Evolutionary conservation across 2,797 vertebrate genomes (phyloP), one percentile per base, ranked within the genome.

Genomic region (Epinephelus awoara): DNA sequence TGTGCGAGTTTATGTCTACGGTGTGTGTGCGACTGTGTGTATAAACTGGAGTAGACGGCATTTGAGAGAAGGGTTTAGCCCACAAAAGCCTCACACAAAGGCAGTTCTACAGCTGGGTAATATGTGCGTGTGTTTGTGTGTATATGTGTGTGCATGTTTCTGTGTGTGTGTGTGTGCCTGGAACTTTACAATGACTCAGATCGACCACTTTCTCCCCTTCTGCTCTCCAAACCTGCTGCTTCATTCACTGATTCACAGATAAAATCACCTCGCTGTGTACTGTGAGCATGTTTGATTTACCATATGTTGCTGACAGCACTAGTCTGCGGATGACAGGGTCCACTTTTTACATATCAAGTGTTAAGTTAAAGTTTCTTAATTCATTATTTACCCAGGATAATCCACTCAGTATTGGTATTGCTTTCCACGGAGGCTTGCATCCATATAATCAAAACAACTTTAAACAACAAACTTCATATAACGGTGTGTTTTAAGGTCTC

Each of bases 81-180:
- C 64, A 88, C 82, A 88, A 86, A 89, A 90, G 83, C 82, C 46
- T 76, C 72, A 72, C 72, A 88, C 84, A 92, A 91, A 88, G 74
- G 67, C 55, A 62, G 72, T 27, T 73, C 68, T 62, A 71, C 77
- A 79, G 67, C 58, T 84, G 72, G 76, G 42, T 57, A 34, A 49
- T 49, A 49, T 66, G 38, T 76, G 62, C 66, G 34, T 67, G 52
- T 57, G 19, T 58, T 12, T 57, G 3, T 52, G n/a, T 74, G 57
- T 67, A 65, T 55, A 13, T 38, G 46, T 72, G 19, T 49, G 68
- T 50, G 40, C 10, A 3, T 40, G 38, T 40, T 8, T 40, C 8
- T 42, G 40, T 42, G 40, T 76, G 72, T 59, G 29, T 67, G 58
- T 66, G 69, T 76, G 67, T 77, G 51, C 40, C 57, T 66, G 66